Evolutionary conservation across 1,140 invertebrate species (phyloP), one percentile per base, ranked within the genome.

Genomic region (Mamestra configurata): DNA sequence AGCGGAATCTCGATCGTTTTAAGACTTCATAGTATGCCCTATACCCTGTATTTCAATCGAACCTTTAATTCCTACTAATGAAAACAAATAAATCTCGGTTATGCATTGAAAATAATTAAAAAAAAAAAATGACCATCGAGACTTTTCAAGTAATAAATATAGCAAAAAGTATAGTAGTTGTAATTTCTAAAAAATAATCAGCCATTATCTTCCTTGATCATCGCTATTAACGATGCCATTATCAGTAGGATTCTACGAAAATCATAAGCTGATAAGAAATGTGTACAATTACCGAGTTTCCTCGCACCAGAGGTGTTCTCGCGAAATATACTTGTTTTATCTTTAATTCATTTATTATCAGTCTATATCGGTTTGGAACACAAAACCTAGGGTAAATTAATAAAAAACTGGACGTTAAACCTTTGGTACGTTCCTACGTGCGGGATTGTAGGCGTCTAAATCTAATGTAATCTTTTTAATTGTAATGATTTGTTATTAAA

Each of bases 181-280:
- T n/a, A n/a, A n/a, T n/a, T n/a, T n/a, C n/a, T n/a, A n/a, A n/a
- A n/a, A n/a, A n/a, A n/a, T n/a, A n/a, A n/a, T n/a, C n/a, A n/a
- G n/a, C n/a, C n/a, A n/a, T 64, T 37, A 64, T 64, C 59, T 37
- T 20, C 6, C 8, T 24, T 24, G 35, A 20, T 35, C 22, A 35
- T 53, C 70, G 31, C n/a, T 37, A 37, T 11, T 37, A 40, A 40
- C 35, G 31, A 18, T 35, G 8, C n/a, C 8, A 64, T 61, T 64
- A 37, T 64, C 59, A 37, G 20, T 7, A 20, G 10, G 59, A 64
- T 64, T 64, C n/a, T 18, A 64, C 59, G 31, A 64, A 64, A 64
- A 37, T 35, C 35, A 37, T 37, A 64, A 64, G n/a, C 59, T 64
- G 59, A 64, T 64, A 64, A 64, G n/a, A 37, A 61, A 35, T 37